These are phyloP conservation scores for Brachionus asplanchnoidis DNA, from an alignment of 1,140 invertebrate species.

Conservation along the genomic window DNA sequence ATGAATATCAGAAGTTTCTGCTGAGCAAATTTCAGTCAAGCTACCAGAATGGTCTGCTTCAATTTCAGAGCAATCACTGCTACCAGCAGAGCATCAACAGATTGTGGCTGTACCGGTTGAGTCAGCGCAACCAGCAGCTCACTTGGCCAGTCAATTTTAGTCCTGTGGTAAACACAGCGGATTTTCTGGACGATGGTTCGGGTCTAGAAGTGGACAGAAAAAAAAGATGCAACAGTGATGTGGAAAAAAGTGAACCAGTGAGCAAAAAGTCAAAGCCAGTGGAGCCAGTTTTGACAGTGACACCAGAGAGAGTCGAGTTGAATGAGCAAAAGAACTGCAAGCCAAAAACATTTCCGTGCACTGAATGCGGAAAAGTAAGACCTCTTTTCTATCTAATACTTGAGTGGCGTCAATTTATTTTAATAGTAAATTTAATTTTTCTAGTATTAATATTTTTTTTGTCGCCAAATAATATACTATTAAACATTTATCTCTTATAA, in stretches of 20 bases:
- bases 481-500: too few relatives aligned
- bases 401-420: too few relatives aligned
- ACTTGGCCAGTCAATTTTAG: too few relatives aligned
- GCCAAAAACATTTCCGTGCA: conserved; percentile 6
- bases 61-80: background rate
- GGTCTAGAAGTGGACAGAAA: background rate
- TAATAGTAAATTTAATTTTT: too few relatives aligned
- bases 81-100: background rate
- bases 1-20: background rate
- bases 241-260: background rate
- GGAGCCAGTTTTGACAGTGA: background rate
- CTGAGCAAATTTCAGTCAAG: conserved; percentile 2
- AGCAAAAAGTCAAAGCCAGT: background rate
- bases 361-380: conserved; percentile 25
- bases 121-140: background rate
- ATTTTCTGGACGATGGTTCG: background rate
- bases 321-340: background rate
- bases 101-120: background rate
- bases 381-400: too few relatives aligned
- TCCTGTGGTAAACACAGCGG: background rate
- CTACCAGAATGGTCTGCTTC: background rate
- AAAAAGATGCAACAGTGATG: background rate
- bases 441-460: too few relatives aligned
- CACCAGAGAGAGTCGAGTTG: background rate
- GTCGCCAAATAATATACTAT: too few relatives aligned